Evolutionary conservation across 2,888 invertebrate genomes (phyloP), one percentile per base, ranked within the genome.

Genomic region (Falcaria lacertinaria): DNA sequence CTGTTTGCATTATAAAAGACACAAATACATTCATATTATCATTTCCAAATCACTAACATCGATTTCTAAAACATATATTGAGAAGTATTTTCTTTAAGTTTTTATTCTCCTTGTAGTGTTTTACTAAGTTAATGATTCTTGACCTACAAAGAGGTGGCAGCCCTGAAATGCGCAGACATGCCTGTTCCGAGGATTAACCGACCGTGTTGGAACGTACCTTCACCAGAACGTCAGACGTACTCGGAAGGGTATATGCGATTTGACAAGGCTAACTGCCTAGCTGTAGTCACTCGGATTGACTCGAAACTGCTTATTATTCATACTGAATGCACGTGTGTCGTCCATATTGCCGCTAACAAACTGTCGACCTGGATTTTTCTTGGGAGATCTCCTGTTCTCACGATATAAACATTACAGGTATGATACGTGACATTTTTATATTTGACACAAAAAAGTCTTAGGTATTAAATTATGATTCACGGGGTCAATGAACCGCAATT

Each of bases 241-340:
- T n/a, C 32, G 36, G 37, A 34, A 40, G 47, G 37, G 15, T 52
- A 36, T 25, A 50, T 50, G 38, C 41, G 13, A 63, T 55, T 69
- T 44, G 44, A 48, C 49, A 55, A 61, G 40, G 56, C 57, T 52
- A 57, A 19, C 19, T 60, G 57, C 52, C 64, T 64, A 65, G 68
- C 67, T 69, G 70, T 75, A 69, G 68, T 28, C 11, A 70, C 61
- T 68, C 65, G 67, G 64, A 70, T 79, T 78, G 78, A 70, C 77
- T 69, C 71, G 81, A 84, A 81, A 74, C 87, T 85, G 80, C 69
- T 89, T 87, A 86, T 77, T 82, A 88, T 89, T 88, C 88, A 74
- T 74, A 74, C 74, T 68, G 78, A 78, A 80, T 80, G 74, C 76
- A 69, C 65, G 71, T 67, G 69, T 62, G 60, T 51, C n/a, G n/a